Conservation (phyloP, 2,113 vertebrate genomes). For the Elaphurus davidianus region DNA sequence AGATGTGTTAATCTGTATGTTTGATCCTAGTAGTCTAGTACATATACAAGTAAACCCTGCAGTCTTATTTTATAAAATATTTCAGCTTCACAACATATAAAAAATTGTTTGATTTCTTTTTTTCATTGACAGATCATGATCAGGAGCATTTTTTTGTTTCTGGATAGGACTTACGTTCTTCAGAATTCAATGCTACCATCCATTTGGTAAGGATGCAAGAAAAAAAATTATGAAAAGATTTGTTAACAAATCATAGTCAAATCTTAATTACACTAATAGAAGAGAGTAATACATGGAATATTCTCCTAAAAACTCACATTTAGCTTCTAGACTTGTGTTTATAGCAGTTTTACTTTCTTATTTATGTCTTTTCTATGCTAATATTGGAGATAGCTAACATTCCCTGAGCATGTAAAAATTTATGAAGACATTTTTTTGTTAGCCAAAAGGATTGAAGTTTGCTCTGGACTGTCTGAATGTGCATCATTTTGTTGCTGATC, state of each 20-base stretch:
- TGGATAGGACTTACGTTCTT: slow-evolving; percentile 99
- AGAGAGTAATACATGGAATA: slow-evolving; percentile 20
- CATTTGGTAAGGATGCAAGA: slow-evolving; percentile 91
- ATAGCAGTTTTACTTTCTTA: neutral
- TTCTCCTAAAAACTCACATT: slow-evolving; percentile 27
- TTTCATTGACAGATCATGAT: slow-evolving; percentile 94
- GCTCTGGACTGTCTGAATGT: neutral
- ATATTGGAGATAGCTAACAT: slow-evolving; percentile 27
- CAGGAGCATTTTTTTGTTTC: slow-evolving; percentile 99
- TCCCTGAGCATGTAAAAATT: neutral
- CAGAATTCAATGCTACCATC: slow-evolving; percentile 99
- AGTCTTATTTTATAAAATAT: slow-evolving; percentile 40
- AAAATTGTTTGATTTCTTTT: slow-evolving; percentile 59
- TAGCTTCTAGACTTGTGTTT: slow-evolving; percentile 32
- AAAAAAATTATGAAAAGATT: slow-evolving; percentile 27
- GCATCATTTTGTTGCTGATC: slow-evolving; percentile 1
- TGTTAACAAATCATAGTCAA: slow-evolving; percentile 22
- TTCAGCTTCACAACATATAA: slow-evolving; percentile 45
- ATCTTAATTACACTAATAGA: slow-evolving; percentile 44
- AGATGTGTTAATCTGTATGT: slow-evolving; percentile 12
- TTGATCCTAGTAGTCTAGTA: slow-evolving; percentile 3
- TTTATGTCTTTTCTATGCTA: neutral
- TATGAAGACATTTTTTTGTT: slow-evolving; percentile 15
- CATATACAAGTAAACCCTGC: neutral
- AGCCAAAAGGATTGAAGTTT: neutral